phyloP scores from a whole-genome alignment of 23 tunicate genomes.

The Botrylloides violaceus region DNA sequence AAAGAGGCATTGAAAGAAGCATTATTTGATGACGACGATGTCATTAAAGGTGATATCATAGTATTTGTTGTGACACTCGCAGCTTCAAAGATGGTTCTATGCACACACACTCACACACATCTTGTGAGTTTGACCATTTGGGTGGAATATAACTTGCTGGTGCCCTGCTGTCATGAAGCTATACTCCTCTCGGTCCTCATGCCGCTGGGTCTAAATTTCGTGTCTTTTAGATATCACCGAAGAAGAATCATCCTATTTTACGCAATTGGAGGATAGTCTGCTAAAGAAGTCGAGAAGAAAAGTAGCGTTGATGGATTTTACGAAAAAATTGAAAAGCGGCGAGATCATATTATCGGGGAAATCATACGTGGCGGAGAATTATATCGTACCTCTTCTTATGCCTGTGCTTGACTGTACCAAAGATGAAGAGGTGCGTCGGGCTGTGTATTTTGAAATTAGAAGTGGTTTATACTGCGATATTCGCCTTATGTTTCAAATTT shows the following conservation, averaged over 20 bases:
- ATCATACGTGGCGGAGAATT: slow-evolving; percentile 10
- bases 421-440: slow-evolving; percentile 21
- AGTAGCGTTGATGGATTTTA: slow-evolving; percentile 21
- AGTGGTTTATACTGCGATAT: too few relatives aligned
- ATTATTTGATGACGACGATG: slow-evolving; percentile 55
- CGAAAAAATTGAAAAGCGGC: slow-evolving; percentile 3
- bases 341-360: slow-evolving; percentile 10
- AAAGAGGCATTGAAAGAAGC: slow-evolving; percentile 26
- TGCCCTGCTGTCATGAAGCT: too few relatives aligned
- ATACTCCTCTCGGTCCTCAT: too few relatives aligned
- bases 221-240: slow-evolving; percentile 7
- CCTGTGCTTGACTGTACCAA: slow-evolving; percentile 16
- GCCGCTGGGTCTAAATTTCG: too few relatives aligned
- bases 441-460: not conserved
- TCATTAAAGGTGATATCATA: slow-evolving; percentile 51
- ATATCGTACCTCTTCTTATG: slow-evolving; percentile 23
- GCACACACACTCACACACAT: too few relatives aligned
- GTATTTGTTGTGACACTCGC: not conserved
- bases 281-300: slow-evolving; percentile 18
- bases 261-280: slow-evolving; percentile 4
- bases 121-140: too few relatives aligned
- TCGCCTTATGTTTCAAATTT: not conserved
- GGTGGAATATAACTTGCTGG: too few relatives aligned
- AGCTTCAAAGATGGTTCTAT: too few relatives aligned
- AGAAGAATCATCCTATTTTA: slow-evolving; percentile 7